A percentile compares a stretch with the other conserved stretches of the same genome.
phyloP scores from a whole-genome alignment of 2,797 vertebrate species.

The Sebastes matsubarae region DNA sequence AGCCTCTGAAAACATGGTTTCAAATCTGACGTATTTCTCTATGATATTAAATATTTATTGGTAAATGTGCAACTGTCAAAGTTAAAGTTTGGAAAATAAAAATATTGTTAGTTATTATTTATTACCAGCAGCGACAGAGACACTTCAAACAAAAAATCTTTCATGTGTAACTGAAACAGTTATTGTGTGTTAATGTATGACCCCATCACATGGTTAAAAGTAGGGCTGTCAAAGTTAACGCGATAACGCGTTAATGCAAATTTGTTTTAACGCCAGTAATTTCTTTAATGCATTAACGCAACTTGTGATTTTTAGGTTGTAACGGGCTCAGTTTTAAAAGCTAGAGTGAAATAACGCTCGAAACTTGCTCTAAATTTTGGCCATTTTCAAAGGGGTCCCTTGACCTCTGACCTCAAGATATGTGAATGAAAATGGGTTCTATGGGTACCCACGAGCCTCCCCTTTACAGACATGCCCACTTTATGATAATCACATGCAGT shows the following conservation, averaged over 20 bases:
- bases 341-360: too few relatives aligned
- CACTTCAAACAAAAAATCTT: not conserved
- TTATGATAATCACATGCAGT: too few relatives aligned
- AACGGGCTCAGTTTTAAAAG: too few relatives aligned
- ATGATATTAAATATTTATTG: not conserved
- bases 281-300: too few relatives aligned
- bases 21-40: not conserved
- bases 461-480: too few relatives aligned
- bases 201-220: not conserved
- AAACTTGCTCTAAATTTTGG: not conserved
- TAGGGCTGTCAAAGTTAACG: too few relatives aligned
- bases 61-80: not conserved
- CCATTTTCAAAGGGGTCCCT: not conserved
- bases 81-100: not conserved
- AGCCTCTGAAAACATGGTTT: not conserved
- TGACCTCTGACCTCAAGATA: too few relatives aligned
- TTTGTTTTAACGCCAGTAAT: too few relatives aligned
- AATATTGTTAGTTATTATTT: not conserved
- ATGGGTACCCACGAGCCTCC: too few relatives aligned
- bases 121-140: not conserved
- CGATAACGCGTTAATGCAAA: too few relatives aligned
- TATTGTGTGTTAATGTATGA: not conserved
- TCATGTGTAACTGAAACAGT: not conserved
- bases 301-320: too few relatives aligned
- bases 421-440: too few relatives aligned